These are phyloP conservation scores for Ondatra zibethicus DNA, from an alignment of 2,113 vertebrate species.

Conservation along the genomic window DNA sequence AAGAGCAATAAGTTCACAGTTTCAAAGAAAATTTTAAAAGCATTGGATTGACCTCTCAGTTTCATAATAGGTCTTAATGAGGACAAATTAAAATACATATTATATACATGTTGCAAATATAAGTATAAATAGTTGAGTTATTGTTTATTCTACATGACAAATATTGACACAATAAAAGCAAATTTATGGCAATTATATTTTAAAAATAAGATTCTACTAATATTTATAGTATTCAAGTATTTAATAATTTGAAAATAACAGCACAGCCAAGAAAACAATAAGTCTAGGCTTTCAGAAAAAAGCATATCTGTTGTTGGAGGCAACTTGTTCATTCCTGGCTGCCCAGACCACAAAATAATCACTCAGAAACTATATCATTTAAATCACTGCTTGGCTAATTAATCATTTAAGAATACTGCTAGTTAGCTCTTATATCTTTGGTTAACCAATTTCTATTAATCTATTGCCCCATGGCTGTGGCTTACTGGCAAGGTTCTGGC, in stretches of 20 bases:
- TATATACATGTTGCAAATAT: background rate
- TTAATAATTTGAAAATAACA: constrained; percentile 6
- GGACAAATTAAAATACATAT: background rate
- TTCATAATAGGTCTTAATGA: constrained; percentile 17
- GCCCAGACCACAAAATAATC: no score
- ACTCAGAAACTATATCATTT: no score
- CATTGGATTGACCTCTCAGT: constrained; percentile 15
- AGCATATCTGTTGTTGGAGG: background rate
- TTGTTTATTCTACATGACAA: background rate
- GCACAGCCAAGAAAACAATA: background rate
- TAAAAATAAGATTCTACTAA: constrained; percentile 49
- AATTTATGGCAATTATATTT: constrained; percentile 3
- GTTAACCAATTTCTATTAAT: no score
- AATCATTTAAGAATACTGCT: no score
- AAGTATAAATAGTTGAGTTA: background rate
- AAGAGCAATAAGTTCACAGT: background rate
- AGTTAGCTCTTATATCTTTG: no score
- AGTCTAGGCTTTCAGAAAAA: background rate
- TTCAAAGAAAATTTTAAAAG: background rate
- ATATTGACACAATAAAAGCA: background rate
- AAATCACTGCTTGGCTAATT: no score
- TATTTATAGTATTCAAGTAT: background rate
- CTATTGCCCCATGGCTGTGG: no score
- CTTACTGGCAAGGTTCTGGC: no score
- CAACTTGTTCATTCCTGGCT: no score